Conservation (phyloP, 2,113 vertebrate genomes). For the Chunga burmeisteri region DNA sequence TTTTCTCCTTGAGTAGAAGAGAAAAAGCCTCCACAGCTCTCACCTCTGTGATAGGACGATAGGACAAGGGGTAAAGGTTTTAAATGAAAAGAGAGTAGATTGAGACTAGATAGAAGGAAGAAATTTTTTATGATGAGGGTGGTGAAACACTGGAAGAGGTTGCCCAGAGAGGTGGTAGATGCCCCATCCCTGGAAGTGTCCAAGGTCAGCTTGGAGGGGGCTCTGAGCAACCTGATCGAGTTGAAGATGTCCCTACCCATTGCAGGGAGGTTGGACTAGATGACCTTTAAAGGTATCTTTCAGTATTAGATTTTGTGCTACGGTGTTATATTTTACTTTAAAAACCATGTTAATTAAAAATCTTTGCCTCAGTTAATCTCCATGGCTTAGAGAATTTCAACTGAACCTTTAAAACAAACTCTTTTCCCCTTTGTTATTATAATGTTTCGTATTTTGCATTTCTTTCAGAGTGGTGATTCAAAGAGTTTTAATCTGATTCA, state of each 20-base stretch:
- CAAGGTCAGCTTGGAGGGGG: neutral
- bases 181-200: neutral
- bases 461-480: neutral
- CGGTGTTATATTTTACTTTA: neutral
- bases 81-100: neutral
- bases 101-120: neutral
- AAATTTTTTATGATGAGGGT: neutral
- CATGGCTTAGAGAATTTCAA: neutral
- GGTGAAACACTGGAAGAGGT: neutral
- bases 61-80: neutral
- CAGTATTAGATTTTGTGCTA: neutral
- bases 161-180: neutral
- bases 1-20: neutral
- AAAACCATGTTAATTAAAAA: neutral
- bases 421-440: neutral
- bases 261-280: neutral
- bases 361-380: neutral
- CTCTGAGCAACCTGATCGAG: neutral
- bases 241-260: neutral
- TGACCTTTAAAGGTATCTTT: neutral
- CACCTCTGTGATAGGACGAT: accelerated
- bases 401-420: neutral
- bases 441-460: neutral
- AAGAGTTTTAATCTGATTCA: neutral
- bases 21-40: neutral